Evolutionary conservation across 2,888 invertebrate species (phyloP), one percentile per base, ranked within the genome.

Genomic region (Hofmannophila pseudospretella): DNA sequence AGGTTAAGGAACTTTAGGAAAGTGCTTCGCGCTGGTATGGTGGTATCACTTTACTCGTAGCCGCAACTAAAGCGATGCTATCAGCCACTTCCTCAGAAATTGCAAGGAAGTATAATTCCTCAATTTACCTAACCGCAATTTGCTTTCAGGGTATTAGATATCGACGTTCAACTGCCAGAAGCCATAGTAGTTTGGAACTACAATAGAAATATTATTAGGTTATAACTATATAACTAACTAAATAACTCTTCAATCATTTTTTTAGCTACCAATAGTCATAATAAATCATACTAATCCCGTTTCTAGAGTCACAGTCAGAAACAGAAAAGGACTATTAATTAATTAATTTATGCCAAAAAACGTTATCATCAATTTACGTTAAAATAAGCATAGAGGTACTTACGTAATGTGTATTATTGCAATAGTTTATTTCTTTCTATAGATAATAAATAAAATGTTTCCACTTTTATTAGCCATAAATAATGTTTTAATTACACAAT

Each of bases 81-180:
- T 69, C 64, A 34, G 40, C 48, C 42, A 48, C 60, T 63, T 62
- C 53, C 55, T 51, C 49, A 49, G 51, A 58, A 67, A 66, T 65
- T 61, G 58, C 62, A 55, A 55, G 48, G 42, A 56, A 46, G 57
- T 12, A 26, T 60, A 54, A 63, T 57, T 56, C 64, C 60, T 61
- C 63, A 64, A 67, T 71, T 67, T 55, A 46, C 45, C 47, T 45
- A 45, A 60, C 63, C 56, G 54, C 63, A 68, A 66, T 67, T 67
- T 59, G 65, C 67, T 61, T 62, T 66, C 58, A 65, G 53, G 54
- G 41, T 57, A 60, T 53, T 53, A 50, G 44, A 45, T 20, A 32
- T 20, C 20, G 20, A 20, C 19, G 7, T 20, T 20, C 10, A 8
- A 20, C n/a, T n/a, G 16, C 16, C 16, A 16, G 16, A 16, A 16